Base-by-base conservation (phyloP, 2,797 vertebrate genomes). In the Psittacula echo region DNA sequence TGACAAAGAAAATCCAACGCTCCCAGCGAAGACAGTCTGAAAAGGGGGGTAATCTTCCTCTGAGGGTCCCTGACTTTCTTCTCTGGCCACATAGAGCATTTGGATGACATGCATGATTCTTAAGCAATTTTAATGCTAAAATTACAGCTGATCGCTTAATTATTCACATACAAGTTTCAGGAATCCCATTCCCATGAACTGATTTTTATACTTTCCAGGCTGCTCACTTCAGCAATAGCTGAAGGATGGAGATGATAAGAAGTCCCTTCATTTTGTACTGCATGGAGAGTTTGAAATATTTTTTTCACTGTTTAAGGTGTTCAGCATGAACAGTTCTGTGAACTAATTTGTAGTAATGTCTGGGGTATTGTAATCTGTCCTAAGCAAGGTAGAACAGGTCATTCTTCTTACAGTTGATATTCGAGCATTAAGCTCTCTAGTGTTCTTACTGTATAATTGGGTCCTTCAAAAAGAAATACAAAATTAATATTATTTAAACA, bases 401-500 rank as follows among this genome's bases (percentile, higher is more conserved):
- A 71, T 82, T 92, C 75, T 91, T 22, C 3, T 87, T 89, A 85
- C 9, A 90, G 23, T 20, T 6, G 3, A 21, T 85, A 90, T 56
- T 85, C 75, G 30, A 85, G 32, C 72, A 89, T 80, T 89, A 79
- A 89, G 47, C 26, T 83, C 53, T 85, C 53, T 30, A 71, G 39
- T 61, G 39, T 74, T 90, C 37, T 90, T 11, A 32, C 21, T 53
- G 30, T 77, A 23, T 53, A 89, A 89, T 4, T 62, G 37, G 11
- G n/a, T n/a, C 23, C 10, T 77, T 83, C 34, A n/a, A 95, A 89
- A 90, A 39, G 27, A 85, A 88, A 70, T 73, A 66, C 29, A 81
- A 84, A 88, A 79, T 60, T 60, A 89, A 82, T 77, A 76, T 45
- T 82, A 78, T 90, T 92, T 74, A n/a, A 90, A 13, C 16, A n/a